phyloP scores from a whole-genome alignment of 2,113 vertebrate species.

The Prionailurus bengalensis region DNA sequence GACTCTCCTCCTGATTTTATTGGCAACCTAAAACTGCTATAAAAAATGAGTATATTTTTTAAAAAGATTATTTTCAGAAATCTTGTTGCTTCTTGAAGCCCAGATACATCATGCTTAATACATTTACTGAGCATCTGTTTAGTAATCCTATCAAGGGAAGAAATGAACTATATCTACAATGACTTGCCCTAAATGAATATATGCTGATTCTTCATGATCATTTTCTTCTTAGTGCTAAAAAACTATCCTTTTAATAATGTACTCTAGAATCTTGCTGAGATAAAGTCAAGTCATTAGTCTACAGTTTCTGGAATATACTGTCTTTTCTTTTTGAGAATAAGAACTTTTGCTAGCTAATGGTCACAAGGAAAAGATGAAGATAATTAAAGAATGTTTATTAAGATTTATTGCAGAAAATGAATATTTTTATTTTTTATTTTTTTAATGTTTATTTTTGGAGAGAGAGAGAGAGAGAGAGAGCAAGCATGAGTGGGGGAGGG shows the following conservation, averaged over 20 bases:
- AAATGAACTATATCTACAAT: not conserved
- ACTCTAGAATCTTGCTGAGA: not conserved
- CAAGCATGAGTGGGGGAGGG: no score
- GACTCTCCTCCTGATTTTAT: not conserved
- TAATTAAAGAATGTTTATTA: not conserved
- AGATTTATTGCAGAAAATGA: not conserved
- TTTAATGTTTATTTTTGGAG: no score
- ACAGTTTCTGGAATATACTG: not conserved
- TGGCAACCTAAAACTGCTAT: not conserved
- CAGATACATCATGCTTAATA: slow-evolving; percentile 37
- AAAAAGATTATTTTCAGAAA: not conserved
- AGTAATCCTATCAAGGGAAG: not conserved
- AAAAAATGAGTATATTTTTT: not conserved
- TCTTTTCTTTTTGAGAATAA: slow-evolving; percentile 17
- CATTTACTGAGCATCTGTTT: slow-evolving; percentile 12
- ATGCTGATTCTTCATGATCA: not conserved
- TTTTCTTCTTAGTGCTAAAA: not conserved
- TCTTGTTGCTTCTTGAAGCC: slow-evolving; percentile 22
- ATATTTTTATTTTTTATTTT: no score
- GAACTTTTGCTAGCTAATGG: not conserved
- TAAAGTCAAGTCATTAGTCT: not conserved
- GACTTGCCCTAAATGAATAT: slow-evolving; percentile 1
- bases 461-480: no score
- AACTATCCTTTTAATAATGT: not conserved
- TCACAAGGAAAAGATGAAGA: slow-evolving; percentile 3